phyloP scores from a whole-genome alignment of 2,888 invertebrate genomes.

The Polydrusus tereticollis region DNA sequence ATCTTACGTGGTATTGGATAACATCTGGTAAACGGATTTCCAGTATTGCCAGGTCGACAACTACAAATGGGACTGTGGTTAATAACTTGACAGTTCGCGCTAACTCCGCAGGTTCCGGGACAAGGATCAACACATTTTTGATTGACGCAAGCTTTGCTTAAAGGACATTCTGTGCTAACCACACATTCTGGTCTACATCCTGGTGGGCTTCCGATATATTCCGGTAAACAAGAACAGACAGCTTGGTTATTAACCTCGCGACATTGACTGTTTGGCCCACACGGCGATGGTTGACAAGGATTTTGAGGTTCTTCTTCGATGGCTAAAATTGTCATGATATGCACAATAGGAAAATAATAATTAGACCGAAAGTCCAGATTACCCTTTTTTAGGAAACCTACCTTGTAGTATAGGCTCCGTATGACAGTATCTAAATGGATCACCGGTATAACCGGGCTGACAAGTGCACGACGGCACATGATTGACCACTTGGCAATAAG shows the following conservation, averaged over 20 bases:
- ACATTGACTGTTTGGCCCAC: conserved; percentile 83
- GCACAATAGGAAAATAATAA: neutral
- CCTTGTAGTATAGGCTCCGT: conserved; percentile 53
- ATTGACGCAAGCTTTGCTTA: conserved; percentile 64
- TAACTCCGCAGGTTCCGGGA: conserved; percentile 70
- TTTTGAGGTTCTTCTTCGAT: conserved; percentile 66
- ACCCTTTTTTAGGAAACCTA: conserved; percentile 52
- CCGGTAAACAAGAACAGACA: conserved; percentile 73
- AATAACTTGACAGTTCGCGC: conserved; percentile 68
- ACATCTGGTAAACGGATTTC: conserved; percentile 83
- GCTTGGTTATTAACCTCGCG: conserved; percentile 73
- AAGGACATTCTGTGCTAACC: conserved; percentile 70
- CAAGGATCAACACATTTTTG: conserved; percentile 67
- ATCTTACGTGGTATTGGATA: conserved; percentile 44
- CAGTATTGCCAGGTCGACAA: conserved; percentile 69
- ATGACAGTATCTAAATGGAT: conserved; percentile 72
- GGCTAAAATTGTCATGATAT: conserved; percentile 68
- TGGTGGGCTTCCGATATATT: conserved; percentile 74
- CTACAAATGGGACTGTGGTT: conserved; percentile 83
- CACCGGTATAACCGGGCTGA: conserved; percentile 74
- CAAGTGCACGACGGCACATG: conserved; percentile 76
- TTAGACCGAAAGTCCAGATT: neutral
- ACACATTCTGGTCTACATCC: conserved; percentile 73
- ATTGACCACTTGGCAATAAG: conserved; percentile 69
- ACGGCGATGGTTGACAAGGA: conserved; percentile 81